Base-by-base conservation (phyloP, 2,113 vertebrate species). In the Zosterops hypoxanthus region DNA sequence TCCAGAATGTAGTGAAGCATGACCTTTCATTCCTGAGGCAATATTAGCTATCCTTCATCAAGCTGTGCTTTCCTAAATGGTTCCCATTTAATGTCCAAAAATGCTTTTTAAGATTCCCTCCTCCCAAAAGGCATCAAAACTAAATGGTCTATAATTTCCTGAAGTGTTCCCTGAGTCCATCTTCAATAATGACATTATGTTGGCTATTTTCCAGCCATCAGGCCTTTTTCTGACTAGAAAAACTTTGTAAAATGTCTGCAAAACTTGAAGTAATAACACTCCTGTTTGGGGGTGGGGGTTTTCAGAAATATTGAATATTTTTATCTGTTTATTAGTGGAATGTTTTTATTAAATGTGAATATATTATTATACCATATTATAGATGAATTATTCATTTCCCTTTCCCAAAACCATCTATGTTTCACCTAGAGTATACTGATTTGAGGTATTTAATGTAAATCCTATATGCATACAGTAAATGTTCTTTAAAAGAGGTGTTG, bases 131-230 rank as follows among this genome's bases (percentile, higher is more conserved):
- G 94, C 97, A 98, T 98, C 96, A 97, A 96, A 97, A 97, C 97
- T 97, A 98, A 98, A 97, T 97, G 97, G 97, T 97, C 96, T 97
- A 76, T 98, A 98, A 98, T 98, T 98, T 98, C 94, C 97, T 98
- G 97, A 98, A 98, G 97, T 97, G 97, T 98, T 97, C 95, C 92
- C 87, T 95, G 95, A 96, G 96, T 96, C 97, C 94, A 77, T 98
- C 97, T 97, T 98, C 97, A 98, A 92, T 98, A 98, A 97, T 97
- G 97, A 98, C 97, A 95, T 97, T 98, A 97, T 96, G 92, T 93
- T 98, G 96, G 96, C 95, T 95, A 96, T 97, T 98, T 98, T 97
- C 96, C 93, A 97, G 86, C 94, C 91, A 86, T 96, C 83, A 82
- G 79, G 20, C 92, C 73, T 81, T 92, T 88, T 92, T 70, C 95